phyloP scores from a whole-genome alignment of 2,888 invertebrate genomes.

The Hirtodrosophila cameraria region DNA sequence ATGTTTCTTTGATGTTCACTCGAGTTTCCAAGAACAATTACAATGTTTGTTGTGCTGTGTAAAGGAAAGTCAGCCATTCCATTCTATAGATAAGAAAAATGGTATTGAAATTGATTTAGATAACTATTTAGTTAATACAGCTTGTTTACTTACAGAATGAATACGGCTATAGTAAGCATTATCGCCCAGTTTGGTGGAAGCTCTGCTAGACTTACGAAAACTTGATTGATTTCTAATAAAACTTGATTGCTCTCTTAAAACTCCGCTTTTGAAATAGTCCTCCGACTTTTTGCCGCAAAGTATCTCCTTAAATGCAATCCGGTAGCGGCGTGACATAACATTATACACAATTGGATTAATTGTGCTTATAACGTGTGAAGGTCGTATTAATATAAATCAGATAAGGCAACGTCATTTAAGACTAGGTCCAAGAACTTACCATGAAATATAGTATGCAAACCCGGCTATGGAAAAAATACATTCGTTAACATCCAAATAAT shows the following conservation, averaged over 20 bases:
- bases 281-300: conserved; percentile 87
- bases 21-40: conserved; percentile 81
- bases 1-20: conserved; percentile 74
- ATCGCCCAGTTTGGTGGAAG: conserved; percentile 61
- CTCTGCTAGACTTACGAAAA: conserved; percentile 86
- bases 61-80: conserved; percentile 59
- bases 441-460: conserved; percentile 91
- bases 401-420: not conserved
- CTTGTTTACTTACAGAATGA: conserved; percentile 53
- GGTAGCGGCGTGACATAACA: conserved; percentile 91
- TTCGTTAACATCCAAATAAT: conserved; percentile 89
- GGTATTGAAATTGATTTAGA: not conserved
- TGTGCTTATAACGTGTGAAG: conserved; percentile 85
- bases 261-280: conserved; percentile 84
- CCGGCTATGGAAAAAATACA: conserved; percentile 92
- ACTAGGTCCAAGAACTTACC: conserved; percentile 66
- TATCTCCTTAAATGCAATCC: conserved; percentile 91
- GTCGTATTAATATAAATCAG: not conserved
- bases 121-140: not conserved
- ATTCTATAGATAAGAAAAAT: conserved; percentile 48
- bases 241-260: conserved; percentile 86
- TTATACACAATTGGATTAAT: conserved; percentile 95
- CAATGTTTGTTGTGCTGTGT: conserved; percentile 78
- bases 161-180: conserved; percentile 69
- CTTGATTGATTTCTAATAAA: conserved; percentile 87